Percentiles rank a stretch among this genome's conserved stretches.
These are phyloP conservation scores for Danaus plexippus DNA, from an alignment of 1,140 invertebrate genomes.

Conservation along the genomic window DNA sequence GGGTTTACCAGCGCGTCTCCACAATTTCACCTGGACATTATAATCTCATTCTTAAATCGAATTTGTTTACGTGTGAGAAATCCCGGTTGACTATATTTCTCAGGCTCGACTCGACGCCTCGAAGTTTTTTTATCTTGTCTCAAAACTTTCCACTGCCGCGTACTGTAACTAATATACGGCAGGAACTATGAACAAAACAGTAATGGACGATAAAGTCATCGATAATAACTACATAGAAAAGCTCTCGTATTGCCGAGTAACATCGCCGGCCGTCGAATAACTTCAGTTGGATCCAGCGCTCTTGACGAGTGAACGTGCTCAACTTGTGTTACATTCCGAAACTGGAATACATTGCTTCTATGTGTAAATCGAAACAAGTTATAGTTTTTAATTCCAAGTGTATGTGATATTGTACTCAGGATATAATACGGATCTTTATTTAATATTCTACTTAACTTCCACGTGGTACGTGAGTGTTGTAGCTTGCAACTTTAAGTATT, in stretches of 20 bases:
- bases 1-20: slow-evolving; percentile 23
- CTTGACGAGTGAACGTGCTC: slow-evolving; percentile 17
- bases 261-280: slow-evolving; percentile 15
- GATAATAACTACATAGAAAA: slow-evolving; percentile 11
- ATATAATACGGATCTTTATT: too few relatives aligned
- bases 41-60: slow-evolving; percentile 58
- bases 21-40: slow-evolving; percentile 46
- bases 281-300: slow-evolving; percentile 20
- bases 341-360: too few relatives aligned
- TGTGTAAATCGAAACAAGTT: too few relatives aligned
- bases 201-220: slow-evolving; percentile 16
- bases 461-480: too few relatives aligned
- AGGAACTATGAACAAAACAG: slow-evolving; percentile 1
- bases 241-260: slow-evolving; percentile 3
- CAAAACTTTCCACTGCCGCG: slow-evolving; percentile 15
- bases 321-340: not conserved
- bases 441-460: too few relatives aligned
- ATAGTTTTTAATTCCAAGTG: too few relatives aligned
- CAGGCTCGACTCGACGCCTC: slow-evolving; percentile 6
- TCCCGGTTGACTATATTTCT: slow-evolving; percentile 35
- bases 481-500: too few relatives aligned
- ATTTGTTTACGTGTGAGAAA: slow-evolving; percentile 59
- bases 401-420: too few relatives aligned
- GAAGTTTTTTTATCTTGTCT: too few relatives aligned
- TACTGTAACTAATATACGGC: not conserved